These are phyloP conservation scores for Drosophila bocqueti DNA, from an alignment of 1,140 invertebrate species.

Conservation along the genomic window DNA sequence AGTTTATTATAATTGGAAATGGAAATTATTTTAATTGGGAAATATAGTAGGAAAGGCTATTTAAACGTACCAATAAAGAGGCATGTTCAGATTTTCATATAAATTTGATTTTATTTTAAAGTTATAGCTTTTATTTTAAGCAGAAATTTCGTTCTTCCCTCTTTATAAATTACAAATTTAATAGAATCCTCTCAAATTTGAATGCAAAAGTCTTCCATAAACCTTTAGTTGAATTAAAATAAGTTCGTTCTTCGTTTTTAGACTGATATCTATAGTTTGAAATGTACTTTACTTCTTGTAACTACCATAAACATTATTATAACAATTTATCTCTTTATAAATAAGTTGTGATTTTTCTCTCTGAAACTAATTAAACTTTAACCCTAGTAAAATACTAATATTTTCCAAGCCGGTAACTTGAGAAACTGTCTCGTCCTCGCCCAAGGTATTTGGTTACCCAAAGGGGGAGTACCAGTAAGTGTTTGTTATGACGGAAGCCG, in stretches of 20 bases:
- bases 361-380: slow-evolving; percentile 59
- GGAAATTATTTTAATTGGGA: not conserved
- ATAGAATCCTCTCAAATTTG: not conserved
- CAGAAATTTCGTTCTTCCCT: not conserved
- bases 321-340: too few species aligned
- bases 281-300: too few species aligned
- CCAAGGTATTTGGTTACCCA: slow-evolving; percentile 59
- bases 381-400: slow-evolving; percentile 35
- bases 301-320: too few species aligned
- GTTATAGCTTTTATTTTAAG: too few species aligned
- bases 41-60: not conserved
- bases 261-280: too few species aligned
- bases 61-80: too few species aligned
- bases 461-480: slow-evolving; percentile 16
- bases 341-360: not conserved
- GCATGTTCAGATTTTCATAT: too few species aligned
- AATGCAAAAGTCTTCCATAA: too few species aligned
- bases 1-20: not conserved
- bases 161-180: not conserved
- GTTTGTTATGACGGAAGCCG: slow-evolving; percentile 71
- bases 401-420: slow-evolving; percentile 23
- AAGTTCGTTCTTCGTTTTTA: too few species aligned
- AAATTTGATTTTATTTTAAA: too few species aligned
- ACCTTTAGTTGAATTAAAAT: too few species aligned
- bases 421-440: slow-evolving; percentile 28